Evolutionary conservation across 1,140 invertebrate genomes (phyloP).

Genomic region (Lethocerus indicus): DNA sequence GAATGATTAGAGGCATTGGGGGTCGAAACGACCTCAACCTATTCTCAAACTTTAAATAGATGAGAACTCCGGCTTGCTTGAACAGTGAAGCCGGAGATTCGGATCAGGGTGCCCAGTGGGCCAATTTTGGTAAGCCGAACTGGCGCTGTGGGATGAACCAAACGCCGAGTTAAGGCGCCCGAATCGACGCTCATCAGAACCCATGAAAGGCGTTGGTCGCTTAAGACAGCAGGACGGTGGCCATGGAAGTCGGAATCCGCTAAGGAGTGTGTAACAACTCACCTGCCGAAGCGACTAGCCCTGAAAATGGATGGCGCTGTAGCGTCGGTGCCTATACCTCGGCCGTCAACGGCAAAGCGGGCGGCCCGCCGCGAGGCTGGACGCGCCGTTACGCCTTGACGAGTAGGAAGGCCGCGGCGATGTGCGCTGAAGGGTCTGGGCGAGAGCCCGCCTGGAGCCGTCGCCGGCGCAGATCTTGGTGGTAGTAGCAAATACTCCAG

Average conservation of each 20-base stretch:
- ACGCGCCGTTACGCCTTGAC: conserved; percentile 30
- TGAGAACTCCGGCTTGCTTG: conserved; percentile 55
- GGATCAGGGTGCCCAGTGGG: conserved; percentile 57
- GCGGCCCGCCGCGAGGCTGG: conserved; percentile 8
- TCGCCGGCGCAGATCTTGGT: conserved; percentile 72
- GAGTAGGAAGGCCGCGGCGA: conserved; percentile 59
- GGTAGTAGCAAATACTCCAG: conserved; percentile 46
- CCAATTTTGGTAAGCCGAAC: conserved; percentile 34
- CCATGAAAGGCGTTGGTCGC: conserved; percentile 72
- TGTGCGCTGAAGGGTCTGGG: conserved; percentile 54
- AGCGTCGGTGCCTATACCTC: conserved; percentile 57
- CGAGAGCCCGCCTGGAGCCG: conserved; percentile 44
- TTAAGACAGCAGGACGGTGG: conserved; percentile 77
- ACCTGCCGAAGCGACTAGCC: conserved; percentile 76
- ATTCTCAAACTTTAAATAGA: conserved; percentile 84
- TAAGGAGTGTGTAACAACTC: conserved; percentile 82
- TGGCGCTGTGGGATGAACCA: conserved; percentile 75
- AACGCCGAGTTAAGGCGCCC: conserved; percentile 53
- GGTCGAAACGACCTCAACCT: conserved; percentile 61
- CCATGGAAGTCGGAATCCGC: conserved; percentile 80
- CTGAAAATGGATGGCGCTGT: conserved; percentile 81
- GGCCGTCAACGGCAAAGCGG: conserved; percentile 30
- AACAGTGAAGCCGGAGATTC: conserved; percentile 27
- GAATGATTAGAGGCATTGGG: conserved; percentile 75
- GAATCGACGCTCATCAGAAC: conserved; percentile 50